Conservation (phyloP, 2,113 vertebrate species). For the Euleptes europaea region DNA sequence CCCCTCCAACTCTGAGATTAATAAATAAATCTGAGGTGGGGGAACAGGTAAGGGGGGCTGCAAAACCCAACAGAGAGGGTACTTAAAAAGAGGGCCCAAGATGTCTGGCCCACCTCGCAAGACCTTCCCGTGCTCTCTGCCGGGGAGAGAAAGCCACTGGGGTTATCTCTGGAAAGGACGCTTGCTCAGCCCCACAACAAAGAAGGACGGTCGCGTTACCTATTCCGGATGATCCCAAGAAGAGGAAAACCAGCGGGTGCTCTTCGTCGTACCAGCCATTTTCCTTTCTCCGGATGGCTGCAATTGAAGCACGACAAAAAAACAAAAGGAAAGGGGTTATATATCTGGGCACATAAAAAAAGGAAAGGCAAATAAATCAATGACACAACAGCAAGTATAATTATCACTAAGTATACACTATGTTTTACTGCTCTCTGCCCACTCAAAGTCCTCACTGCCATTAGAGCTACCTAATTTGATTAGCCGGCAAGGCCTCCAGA, state of each 20-base stretch:
- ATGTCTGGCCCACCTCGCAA: fast-evolving
- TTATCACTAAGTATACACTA: slow-evolving; percentile 88
- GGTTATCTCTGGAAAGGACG: not conserved
- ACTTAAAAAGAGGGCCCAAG: not conserved
- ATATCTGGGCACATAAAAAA: slow-evolving; percentile 22
- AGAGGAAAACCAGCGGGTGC: slow-evolving; percentile 96
- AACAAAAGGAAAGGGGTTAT: slow-evolving; percentile 45
- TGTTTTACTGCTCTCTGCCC: slow-evolving; percentile 83
- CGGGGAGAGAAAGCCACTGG: too few relatives aligned
- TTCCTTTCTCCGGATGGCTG: slow-evolving; percentile 96
- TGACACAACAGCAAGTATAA: slow-evolving; percentile 82
- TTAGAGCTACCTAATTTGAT: slow-evolving; percentile 96
- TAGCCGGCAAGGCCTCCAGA: slow-evolving; percentile 92
- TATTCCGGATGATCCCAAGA: slow-evolving; percentile 96
- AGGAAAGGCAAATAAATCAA: slow-evolving; percentile 82
- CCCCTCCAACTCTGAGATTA: too few relatives aligned
- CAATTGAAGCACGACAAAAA: slow-evolving; percentile 24
- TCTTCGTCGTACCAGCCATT: slow-evolving; percentile 99
- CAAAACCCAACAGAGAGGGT: too few relatives aligned
- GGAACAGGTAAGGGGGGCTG: too few relatives aligned
- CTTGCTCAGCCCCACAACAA: not conserved
- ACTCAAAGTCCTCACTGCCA: slow-evolving; percentile 88
- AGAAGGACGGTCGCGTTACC: slow-evolving; percentile 74
- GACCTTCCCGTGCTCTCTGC: too few relatives aligned
- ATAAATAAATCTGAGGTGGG: too few relatives aligned